Evolutionary conservation across 2,797 vertebrate genomes (phyloP), one percentile per base, ranked within the genome.

Genomic region (Rhynchonycteris naso): DNA sequence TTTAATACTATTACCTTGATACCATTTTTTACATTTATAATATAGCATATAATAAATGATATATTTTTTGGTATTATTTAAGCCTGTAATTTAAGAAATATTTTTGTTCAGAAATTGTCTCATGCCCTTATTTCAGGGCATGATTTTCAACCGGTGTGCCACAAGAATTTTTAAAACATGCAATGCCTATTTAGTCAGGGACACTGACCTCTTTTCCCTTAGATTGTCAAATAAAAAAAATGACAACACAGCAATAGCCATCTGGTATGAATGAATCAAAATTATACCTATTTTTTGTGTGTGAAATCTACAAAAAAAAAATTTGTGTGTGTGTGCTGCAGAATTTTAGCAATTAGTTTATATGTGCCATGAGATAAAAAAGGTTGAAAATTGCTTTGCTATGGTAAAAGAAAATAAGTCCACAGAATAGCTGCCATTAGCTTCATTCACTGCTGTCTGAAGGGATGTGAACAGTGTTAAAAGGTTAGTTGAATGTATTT

Each of bases 91-190:
- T 93, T 94, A 86, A 91, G 56, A 91, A 82, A 72, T 79, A 79
- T 79, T 88, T 94, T 96, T 96, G 58, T 86, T 95, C 91, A 88
- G 58, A 95, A 93, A 76, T 91, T 92, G 21, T 80, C 68, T 63
- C 47, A 47, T 93, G 52, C 68, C 66, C 89, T 97, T 89, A 81
- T 30, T 92, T 24, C 81, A 87, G 75, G 35, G n/a, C 75, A 56
- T 4, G 7, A 56, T 78, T 78, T 78, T 78, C 75, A 78, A 56
- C 54, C 2, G 21, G 50, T 78, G n/a, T 33, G 33, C n/a, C 16
- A 56, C 15, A 56, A 56, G 54, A 56, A 56, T 76, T 54, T 78
- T 56, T 54, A 33, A 78, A 78, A 78, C n/a, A 9, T 35, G 65
- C 21, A 24, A 13, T 35, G 35, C n/a, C 75, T 56, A n/a, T 35